Base-by-base conservation (phyloP, 2,797 vertebrate genomes). In the Amblyopsis hoosieri region DNA sequence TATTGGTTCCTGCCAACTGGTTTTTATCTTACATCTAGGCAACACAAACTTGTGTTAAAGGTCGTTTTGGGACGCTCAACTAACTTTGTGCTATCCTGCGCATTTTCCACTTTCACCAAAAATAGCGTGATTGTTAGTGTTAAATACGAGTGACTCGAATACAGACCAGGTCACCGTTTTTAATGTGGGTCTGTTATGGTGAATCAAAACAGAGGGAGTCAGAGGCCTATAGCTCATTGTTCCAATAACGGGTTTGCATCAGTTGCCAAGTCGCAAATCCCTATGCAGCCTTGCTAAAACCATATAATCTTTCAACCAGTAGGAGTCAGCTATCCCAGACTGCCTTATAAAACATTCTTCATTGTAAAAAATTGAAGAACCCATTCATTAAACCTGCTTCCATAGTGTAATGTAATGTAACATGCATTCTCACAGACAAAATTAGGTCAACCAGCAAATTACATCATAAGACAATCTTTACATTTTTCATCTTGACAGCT, bases 271-370 rank as follows among this genome's bases (percentile, higher is more conserved):
- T 57, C 19, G 52, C 62, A 57, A 62, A 72, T 52, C 70, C 54
- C 54, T 67, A 2, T 8, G 37, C 61, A 76, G 63, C n/a, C 71
- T 57, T 56, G 60, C 79, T 81, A 71, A 53, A 73, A 70, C 55
- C 66, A 42, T 9, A 42, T 42, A 10, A 42, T 42, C 14, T 14
- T 17, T 14, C n/a, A 51, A 6, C 14, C n/a, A 57, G 17, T 42
- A 37, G 37, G 37, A 7, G 23, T 42, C 9, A 9, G 37, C 37
- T 37, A 37, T 42, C 4, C 8, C 8, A 42, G 37, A 42, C 37
- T 42, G 37, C 9, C 7, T 42, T 42, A 42, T 42, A 9, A 8
- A 42, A 42, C 37, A 42, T 42, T 7, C 9, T 8, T 42, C 7
- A 42, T 42, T 8, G 9, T 42, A 42, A 42, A 48, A 52, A 67